Percentiles rank a stretch among this genome's conserved stretches.
Conservation (phyloP, 2,888 invertebrate species). For the Pegoplata infirma region DNA sequence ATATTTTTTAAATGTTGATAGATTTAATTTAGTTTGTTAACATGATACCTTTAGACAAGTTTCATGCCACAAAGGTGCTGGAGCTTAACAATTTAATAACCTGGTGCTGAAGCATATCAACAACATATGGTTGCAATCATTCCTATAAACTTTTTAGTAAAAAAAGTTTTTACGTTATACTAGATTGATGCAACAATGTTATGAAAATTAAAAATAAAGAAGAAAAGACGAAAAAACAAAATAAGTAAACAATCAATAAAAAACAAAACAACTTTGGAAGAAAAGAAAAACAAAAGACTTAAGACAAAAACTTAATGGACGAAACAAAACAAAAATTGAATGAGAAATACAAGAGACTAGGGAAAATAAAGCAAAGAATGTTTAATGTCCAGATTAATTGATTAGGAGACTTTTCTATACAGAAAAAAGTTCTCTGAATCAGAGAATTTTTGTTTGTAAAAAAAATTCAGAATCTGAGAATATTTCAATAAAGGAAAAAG, state of each 20-base stretch:
- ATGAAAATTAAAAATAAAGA: conserved; percentile 19
- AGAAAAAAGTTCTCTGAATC: too few species aligned
- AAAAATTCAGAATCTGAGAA: too few species aligned
- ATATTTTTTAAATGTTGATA: too few species aligned
- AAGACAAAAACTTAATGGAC: conserved; percentile 24
- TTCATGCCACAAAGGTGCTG: conserved; percentile 4
- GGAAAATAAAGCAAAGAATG: background rate
- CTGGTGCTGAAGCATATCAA: conserved; percentile 35
- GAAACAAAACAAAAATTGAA: background rate
- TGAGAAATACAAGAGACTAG: background rate
- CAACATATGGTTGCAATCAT: conserved; percentile 16
- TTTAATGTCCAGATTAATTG: too few species aligned
- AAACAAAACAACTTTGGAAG: background rate
- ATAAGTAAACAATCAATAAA: background rate
- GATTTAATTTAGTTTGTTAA: too few species aligned
- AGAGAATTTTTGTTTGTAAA: too few species aligned
- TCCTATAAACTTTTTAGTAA: conserved; percentile 1
- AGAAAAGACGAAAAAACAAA: conserved; percentile 12
- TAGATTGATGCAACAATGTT: conserved; percentile 38
- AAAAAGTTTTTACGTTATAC: too few species aligned
- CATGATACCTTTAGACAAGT: too few species aligned
- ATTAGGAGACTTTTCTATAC: too few species aligned
- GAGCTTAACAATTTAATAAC: conserved; percentile 30
- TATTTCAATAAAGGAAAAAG: too few species aligned
- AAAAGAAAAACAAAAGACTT: conserved; percentile 37